phyloP scores from a whole-genome alignment of 2,113 vertebrate species.

The Polypterus senegalus region DNA sequence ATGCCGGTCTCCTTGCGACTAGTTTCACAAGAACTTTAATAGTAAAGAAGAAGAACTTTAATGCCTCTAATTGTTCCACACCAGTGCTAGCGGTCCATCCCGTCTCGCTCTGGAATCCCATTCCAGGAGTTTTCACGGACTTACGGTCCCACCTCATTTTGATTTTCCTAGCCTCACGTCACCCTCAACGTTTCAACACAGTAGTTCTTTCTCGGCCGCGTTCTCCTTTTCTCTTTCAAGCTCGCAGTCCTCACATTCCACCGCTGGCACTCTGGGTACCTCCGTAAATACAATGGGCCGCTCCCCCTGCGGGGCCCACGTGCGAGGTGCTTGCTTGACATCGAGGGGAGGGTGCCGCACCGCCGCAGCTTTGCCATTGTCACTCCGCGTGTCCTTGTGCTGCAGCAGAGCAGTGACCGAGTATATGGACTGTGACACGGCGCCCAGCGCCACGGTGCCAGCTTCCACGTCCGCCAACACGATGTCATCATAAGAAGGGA shows the following conservation, averaged over 20 bases:
- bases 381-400: constrained; percentile 42
- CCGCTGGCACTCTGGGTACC: constrained; percentile 26
- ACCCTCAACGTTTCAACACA: no score
- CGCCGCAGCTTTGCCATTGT: constrained; percentile 39
- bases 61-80: no score
- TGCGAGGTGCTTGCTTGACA: constrained; percentile 40
- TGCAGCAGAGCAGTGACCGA: constrained; percentile 50
- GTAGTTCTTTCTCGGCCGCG: constrained; percentile 20
- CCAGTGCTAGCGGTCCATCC: no score
- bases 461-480: constrained; percentile 28
- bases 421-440: constrained; percentile 38
- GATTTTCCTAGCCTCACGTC: no score
- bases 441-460: constrained; percentile 28
- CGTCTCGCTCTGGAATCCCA: no score
- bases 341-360: constrained; percentile 30
- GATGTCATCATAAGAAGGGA: constrained; percentile 50
- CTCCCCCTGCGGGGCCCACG: constrained; percentile 47
- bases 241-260: constrained; percentile 54
- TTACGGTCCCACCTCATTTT: no score
- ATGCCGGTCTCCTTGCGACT: no score
- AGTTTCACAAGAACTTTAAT: no score
- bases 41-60: no score
- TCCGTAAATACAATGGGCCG: constrained; percentile 31
- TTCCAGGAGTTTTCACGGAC: no score
- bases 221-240: constrained; percentile 49